A percentile compares a stretch with the other conserved stretches of the same genome.
Conservation (phyloP, 2,113 vertebrate species). For the Dromas ardeola region DNA sequence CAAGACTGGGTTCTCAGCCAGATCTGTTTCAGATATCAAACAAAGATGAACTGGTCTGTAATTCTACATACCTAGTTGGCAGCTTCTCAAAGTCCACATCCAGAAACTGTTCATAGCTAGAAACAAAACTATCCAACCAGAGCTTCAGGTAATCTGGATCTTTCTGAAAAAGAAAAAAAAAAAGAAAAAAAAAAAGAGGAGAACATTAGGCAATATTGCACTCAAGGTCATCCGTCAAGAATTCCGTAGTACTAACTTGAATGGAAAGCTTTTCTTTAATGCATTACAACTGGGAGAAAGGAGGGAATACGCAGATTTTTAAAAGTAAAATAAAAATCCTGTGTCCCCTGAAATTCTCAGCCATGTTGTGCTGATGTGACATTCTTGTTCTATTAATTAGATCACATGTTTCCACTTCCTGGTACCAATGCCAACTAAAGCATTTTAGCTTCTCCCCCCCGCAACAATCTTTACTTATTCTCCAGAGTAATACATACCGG, state of each 20-base stretch:
- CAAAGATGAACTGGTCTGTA: neutral
- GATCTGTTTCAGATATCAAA: neutral
- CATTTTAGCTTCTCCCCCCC: neutral
- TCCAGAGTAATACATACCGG: neutral
- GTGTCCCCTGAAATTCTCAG: neutral
- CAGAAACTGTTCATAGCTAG: constrained; percentile 92
- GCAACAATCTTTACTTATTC: neutral
- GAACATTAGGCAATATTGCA: neutral
- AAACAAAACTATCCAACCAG: constrained; percentile 96
- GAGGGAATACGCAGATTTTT: neutral
- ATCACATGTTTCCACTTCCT: neutral
- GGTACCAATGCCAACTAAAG: neutral
- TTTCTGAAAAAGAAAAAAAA: constrained; percentile 78
- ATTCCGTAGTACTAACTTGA: neutral
- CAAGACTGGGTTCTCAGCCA: neutral
- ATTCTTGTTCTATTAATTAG: neutral
- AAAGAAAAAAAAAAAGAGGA: neutral
- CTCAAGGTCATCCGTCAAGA: neutral
- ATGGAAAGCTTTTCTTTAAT: neutral
- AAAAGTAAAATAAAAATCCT: neutral
- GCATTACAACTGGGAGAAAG: neutral
- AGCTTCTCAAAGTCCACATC: constrained; percentile 97
- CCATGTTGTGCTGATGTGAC: neutral
- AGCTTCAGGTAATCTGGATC: constrained; percentile 96
- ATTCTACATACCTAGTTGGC: constrained; percentile 86